These are phyloP conservation scores for Lithophane semibrunnea DNA, from an alignment of 2,888 invertebrate species.

Conservation along the genomic window DNA sequence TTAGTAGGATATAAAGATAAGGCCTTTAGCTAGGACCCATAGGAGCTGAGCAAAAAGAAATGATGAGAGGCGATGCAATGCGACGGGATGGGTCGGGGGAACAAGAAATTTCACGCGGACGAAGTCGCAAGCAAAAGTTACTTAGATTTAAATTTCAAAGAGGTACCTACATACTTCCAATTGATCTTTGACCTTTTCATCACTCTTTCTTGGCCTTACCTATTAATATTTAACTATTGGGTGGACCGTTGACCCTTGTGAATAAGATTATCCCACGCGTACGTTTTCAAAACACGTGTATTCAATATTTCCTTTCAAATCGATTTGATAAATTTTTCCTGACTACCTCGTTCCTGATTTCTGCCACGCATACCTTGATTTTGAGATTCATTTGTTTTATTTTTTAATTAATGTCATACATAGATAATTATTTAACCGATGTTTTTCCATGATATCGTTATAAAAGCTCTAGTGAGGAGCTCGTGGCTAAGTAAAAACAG, in stretches of 20 bases:
- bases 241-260: constrained; percentile 26
- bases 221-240: constrained; percentile 26
- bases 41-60: too few species aligned
- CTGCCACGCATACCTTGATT: too few species aligned
- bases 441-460: not conserved
- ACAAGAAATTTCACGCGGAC: too few species aligned
- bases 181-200: constrained; percentile 20
- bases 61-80: too few species aligned
- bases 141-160: not conserved
- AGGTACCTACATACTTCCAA: not conserved
- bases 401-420: not conserved
- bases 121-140: too few species aligned
- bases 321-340: constrained; percentile 4
- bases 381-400: not conserved
- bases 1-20: too few species aligned
- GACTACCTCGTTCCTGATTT: not conserved
- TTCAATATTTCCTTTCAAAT: not conserved
- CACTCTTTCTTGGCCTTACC: constrained; percentile 6
- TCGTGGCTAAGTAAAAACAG: too few species aligned
- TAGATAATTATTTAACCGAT: not conserved
- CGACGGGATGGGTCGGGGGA: too few species aligned
- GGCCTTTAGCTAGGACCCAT: too few species aligned
- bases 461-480: not conserved
- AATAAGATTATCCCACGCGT: constrained; percentile 24
- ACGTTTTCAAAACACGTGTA: constrained; percentile 12